Evolutionary conservation across 2,113 vertebrate genomes (phyloP), one percentile per base, ranked within the genome.

Genomic region (Paradisaea rubra): DNA sequence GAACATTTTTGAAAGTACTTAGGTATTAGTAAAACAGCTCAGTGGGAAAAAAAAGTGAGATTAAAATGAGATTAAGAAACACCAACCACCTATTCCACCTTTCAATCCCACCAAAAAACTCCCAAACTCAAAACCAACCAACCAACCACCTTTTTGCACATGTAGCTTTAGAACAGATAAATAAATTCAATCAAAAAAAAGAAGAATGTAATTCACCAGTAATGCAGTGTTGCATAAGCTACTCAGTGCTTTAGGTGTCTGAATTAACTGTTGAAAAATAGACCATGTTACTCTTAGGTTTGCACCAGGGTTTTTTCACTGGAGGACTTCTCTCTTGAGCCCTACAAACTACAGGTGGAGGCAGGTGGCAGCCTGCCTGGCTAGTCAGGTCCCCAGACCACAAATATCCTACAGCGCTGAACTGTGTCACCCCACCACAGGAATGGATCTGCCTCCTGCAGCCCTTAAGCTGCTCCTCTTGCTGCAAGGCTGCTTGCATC

Each of bases 401-500:
- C 14, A 54, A 52, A n/a, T 13, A 35, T 15, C 10, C 8, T 56
- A 7, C 0, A 1, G 8, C 0, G 0, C 28, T 28, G 41, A 31
- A 10, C 6, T 9, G 20, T 56, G 15, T 17, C 18, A 42, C 10
- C 4, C 1, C 7, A 13, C 7, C 7, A 2, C 23, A 69, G 21
- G 33, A 52, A 33, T 10, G 2, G 9, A 31, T 31, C 7, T 0
- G 0, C 10, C 13, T 44, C 4, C 17, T 21, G 5, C 31, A 74
- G 13, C 17, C 11, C 21, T 39, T 52, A 33, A 44, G 30, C 23
- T 44, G 6, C 18, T 86, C 4, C 5, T 59, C 11, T 30, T 49
- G 13, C 59, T 81, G 10, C 19, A 66, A 41, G 60, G 22, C n/a
- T 84, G 11, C 23, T 33, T 78, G 24, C 22, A 45, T 11, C 23